Evolutionary conservation across 2,888 invertebrate genomes (phyloP), one percentile per base, ranked within the genome.

Genomic region (Caenorhabditis zanzibari): DNA sequence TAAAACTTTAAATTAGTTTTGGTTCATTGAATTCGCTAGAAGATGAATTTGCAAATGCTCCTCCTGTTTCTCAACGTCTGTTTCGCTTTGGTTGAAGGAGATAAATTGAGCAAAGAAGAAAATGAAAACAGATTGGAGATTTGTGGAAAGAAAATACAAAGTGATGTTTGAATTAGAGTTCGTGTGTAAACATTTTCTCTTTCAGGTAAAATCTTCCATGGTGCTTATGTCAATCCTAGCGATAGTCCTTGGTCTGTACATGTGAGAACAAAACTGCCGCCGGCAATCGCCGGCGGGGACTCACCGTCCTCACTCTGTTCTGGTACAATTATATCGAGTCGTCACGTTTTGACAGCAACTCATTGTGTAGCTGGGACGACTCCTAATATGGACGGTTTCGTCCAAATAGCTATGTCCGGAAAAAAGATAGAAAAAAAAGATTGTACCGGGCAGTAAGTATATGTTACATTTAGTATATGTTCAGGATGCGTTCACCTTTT

Each of bases 301-400:
- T n/a, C n/a, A n/a, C n/a, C n/a, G n/a, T n/a, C n/a, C n/a, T n/a
- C n/a, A n/a, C n/a, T n/a, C n/a, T 74, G 74, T 35, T 41, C 54
- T n/a, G 74, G 63, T 6, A 64, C 74, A 2, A 5, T 74, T 1
- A 44, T 64, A 19, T 74, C 74, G 0, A 24, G 61, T 0, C 74
- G 74, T 41, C 74, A 74, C 52, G 19, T 64, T 19, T 56, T 74
- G 14, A 64, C 64, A 4, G 74, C 74, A 4, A 28, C 74, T 19
- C 74, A 74, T 56, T 74, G 74, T 41, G 54, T 61, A 12, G 49
- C 61, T 22, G 35, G 14, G 0, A 7, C 12, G 9, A 0, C 2
- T 5, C 2, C 14, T 12, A 16, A 14, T 2, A 28, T 16, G 32
- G 32, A 16, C 54, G 38, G 44, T 14, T 54, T 19, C 14, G 2